Conservation (phyloP, 2,113 vertebrate species). For the Sander lucioperca region DNA sequence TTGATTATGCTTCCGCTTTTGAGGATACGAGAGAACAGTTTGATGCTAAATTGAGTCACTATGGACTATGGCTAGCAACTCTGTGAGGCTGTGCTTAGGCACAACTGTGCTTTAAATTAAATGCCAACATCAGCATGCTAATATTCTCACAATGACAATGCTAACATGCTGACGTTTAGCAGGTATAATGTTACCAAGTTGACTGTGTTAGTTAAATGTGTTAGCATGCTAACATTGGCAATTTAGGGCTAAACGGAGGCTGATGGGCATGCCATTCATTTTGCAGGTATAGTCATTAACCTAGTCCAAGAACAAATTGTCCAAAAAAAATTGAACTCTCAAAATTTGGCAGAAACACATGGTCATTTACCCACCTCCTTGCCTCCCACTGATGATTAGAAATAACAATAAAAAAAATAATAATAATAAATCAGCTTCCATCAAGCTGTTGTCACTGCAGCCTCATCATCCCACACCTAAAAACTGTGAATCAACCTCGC, state of each 20-base stretch:
- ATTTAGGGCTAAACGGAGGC: neutral
- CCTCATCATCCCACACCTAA: neutral
- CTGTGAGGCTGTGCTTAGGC: too few species aligned
- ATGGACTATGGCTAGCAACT: neutral
- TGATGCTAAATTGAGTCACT: neutral
- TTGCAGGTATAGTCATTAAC: neutral
- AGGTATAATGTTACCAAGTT: neutral
- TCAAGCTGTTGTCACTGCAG: constrained; percentile 15
- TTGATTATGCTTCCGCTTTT: too few species aligned
- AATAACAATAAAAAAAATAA: neutral
- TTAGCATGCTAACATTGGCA: neutral
- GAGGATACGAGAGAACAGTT: neutral
- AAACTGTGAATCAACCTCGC: neutral
- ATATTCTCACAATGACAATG: neutral
- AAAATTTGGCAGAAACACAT: neutral
- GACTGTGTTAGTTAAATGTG: neutral
- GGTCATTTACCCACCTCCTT: neutral
- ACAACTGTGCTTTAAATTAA: neutral
- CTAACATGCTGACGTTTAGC: neutral
- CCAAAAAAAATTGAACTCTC: neutral
- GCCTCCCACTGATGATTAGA: constrained; percentile 15
- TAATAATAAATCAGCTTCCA: constrained; percentile 9
- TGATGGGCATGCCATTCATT: neutral
- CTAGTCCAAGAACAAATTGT: neutral
- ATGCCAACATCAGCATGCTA: constrained; percentile 2